A percentile compares a stretch with the other conserved stretches of the same genome.
Conservation (phyloP, 2,888 invertebrate species). For the Serripes groenlandicus region DNA sequence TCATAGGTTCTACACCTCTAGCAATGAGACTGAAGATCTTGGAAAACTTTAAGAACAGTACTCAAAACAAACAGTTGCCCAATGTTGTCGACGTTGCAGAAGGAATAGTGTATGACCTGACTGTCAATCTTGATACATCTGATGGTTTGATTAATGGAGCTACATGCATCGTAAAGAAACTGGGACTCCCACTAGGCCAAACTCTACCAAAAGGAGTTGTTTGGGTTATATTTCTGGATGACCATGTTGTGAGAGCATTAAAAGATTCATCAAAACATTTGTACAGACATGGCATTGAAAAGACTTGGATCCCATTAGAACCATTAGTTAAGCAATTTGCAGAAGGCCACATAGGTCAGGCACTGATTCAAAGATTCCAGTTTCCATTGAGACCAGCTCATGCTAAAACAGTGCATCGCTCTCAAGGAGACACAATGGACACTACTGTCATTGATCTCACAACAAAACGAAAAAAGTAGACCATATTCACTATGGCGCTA, state of each 20-base stretch:
- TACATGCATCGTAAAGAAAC: constrained; percentile 27
- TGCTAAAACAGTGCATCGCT: constrained; percentile 61
- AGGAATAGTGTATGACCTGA: constrained; percentile 53
- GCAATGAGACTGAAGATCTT: constrained; percentile 22
- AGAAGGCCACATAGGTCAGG: constrained; percentile 39
- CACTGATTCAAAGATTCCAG: constrained; percentile 54
- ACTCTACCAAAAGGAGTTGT: constrained; percentile 16
- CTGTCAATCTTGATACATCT: constrained; percentile 45
- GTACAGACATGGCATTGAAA: constrained; percentile 26
- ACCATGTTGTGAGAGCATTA: constrained; percentile 30
- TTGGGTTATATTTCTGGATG: constrained; percentile 61
- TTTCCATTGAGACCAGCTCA: constrained; percentile 58
- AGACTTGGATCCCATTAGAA: constrained; percentile 55
- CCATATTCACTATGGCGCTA: constrained; percentile 66
- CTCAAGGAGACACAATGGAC: constrained; percentile 62
- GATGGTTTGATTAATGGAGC: constrained; percentile 63
- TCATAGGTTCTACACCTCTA: constrained; percentile 34
- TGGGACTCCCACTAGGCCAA: constrained; percentile 10
- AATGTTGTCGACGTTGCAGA: constrained; percentile 28
- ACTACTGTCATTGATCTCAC: constrained; percentile 60
- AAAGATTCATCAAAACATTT: constrained; percentile 25
- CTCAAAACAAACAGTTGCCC: constrained; percentile 29
- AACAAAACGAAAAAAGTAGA: constrained; percentile 34
- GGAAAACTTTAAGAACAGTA: constrained; percentile 20
- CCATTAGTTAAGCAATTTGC: constrained; percentile 38